phyloP scores from a whole-genome alignment of 2,113 vertebrate species.

The Mormoops blainvillei region DNA sequence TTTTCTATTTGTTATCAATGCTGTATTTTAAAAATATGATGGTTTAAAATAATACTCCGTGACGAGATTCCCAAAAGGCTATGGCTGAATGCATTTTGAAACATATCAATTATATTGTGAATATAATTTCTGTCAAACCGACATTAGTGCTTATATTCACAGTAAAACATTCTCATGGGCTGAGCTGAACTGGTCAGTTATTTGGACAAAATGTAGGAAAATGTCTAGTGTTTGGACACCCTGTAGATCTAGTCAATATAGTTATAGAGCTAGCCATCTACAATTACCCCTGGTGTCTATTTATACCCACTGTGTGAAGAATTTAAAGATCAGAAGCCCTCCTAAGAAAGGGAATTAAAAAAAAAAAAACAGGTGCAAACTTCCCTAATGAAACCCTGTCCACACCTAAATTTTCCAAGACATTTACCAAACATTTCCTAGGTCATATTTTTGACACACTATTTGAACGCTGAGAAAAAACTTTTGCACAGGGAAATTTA shows the following conservation, averaged over 20 bases:
- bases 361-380: background rate
- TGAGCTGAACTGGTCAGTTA: background rate
- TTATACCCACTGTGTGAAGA: background rate
- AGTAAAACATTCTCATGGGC: background rate
- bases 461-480: background rate
- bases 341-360: background rate
- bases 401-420: background rate
- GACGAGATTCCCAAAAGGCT: slow-evolving; percentile 4
- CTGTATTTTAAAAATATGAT: background rate
- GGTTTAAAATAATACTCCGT: slow-evolving; percentile 25
- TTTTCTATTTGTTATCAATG: background rate
- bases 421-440: background rate
- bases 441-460: background rate
- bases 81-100: background rate
- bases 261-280: background rate
- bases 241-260: background rate
- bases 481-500: background rate
- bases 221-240: background rate
- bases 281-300: background rate
- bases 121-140: background rate
- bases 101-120: slow-evolving; percentile 9
- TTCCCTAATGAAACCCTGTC: background rate
- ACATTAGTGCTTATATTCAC: background rate
- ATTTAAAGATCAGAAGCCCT: background rate
- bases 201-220: background rate